Base-by-base conservation (phyloP, 2,797 vertebrate species). In the Erethizon dorsatum region DNA sequence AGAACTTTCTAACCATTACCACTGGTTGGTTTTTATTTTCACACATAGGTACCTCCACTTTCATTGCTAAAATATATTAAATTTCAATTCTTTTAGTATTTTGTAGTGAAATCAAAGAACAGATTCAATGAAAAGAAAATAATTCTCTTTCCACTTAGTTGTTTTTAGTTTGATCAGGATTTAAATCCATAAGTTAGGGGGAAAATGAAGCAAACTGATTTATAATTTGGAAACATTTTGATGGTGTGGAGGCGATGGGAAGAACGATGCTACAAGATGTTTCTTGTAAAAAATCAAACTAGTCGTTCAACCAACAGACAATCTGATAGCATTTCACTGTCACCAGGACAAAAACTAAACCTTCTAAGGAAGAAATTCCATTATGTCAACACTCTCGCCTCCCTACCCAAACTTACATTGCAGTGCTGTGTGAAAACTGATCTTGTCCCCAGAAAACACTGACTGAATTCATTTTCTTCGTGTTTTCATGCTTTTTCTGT, bases 371-470 rank as follows among this genome's bases (percentile, higher is more conserved):
- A 24, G 79, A 1, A 1, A 83, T 87, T 95, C 15, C 84, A 33
- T 96, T 89, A 17, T 24, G 24, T 82, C 75, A 89, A 79, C 22
- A 31, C 65, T 92, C 84, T 97, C 8, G 6, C 69, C 26, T 24
- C 24, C 54, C 85, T 91, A 9, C 15, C 56, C 71, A 78, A 67
- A 90, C 91, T 79, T 95, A 93, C 37, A 90, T 73, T 22, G 82
- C 45, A 95, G 59, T 89, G 90, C 97, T 98, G 97, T 97, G 78
- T 97, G 93, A 98, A 98, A 98, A 97, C 96, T 97, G 94, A 95
- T 97, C 83, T 98, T 97, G 94, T 94, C 97, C 98, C 97, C 97
- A 93, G 89, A 97, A 95, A 84, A 59, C 94, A 89, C 93, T 95
- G 93, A 80, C 91, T 87, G 88, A 41, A 90, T 96, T 98, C 11